These are phyloP conservation scores for Acleris emargana DNA, from an alignment of 2,888 invertebrate species.

Conservation along the genomic window DNA sequence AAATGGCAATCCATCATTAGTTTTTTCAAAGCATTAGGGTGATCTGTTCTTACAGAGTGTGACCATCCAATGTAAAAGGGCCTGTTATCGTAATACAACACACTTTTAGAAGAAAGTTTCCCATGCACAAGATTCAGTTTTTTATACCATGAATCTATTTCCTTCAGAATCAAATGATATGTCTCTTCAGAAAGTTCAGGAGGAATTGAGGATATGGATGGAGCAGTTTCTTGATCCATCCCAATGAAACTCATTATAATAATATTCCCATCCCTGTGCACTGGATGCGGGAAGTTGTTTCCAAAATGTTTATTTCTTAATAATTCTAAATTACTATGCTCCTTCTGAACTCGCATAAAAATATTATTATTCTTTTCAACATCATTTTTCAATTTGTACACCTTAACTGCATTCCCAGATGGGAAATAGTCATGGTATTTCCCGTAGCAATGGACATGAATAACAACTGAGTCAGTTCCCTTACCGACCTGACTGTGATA, in stretches of 20 bases:
- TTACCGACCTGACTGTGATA: no score
- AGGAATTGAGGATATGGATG: conserved; percentile 1
- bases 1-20: conserved; percentile 26
- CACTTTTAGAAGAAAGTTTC: conserved; percentile 9
- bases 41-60: conserved; percentile 18
- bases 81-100: conserved; percentile 3
- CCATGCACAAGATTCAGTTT: conserved; percentile 22
- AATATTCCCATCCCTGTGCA: conserved; percentile 6
- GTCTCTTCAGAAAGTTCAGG: background rate
- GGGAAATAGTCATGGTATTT: no score
- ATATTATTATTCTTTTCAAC: conserved; percentile 11
- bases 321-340: conserved; percentile 12
- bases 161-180: conserved; percentile 9
- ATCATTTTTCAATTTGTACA: no score
- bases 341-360: conserved; percentile 12
- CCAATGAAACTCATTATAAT: conserved; percentile 27
- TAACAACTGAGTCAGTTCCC: no score
- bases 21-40: conserved; percentile 17
- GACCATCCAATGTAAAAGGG: conserved; percentile 23
- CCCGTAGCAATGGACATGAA: no score
- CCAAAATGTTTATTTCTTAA: conserved; percentile 4
- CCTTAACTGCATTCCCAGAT: no score
- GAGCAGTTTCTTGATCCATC: conserved; percentile 12
- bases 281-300: conserved; percentile 20
- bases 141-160: conserved; percentile 18